Base-by-base conservation (phyloP, 2,888 invertebrate genomes). In the Ophioninae sp. region DNA sequence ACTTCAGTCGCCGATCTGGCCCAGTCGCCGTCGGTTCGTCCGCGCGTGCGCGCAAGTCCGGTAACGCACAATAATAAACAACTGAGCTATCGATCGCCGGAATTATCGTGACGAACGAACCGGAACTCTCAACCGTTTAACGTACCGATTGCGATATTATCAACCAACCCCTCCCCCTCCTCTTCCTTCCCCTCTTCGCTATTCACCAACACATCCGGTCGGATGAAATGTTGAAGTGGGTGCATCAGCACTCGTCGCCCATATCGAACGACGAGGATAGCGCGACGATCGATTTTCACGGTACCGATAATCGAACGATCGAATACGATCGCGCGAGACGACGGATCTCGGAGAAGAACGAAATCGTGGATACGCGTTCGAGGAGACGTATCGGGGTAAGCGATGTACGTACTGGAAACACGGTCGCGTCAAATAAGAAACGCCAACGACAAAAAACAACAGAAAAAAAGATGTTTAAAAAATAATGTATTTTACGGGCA, bases 151-250 rank as follows among this genome's bases (percentile, higher is more conserved):
- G 50, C 13, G 50, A 17, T 17, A 50, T 13, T 17, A n/a, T 17
- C 17, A 17, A 8, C 41, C 6, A 7, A 1, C 41, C 41, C 7
- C 41, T 6, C 41, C 7, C 41, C 41, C 41, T 8, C 41, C 50
- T 17, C 3, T 30, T 30, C 30, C 30, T 3, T 30, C 30, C 3
- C 30, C 30, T 30, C 30, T 30, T 30, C 30, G 30, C 30, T 30
- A 30, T 30, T 30, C 30, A 30, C 30, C 30, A 30, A 30, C 30
- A 30, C 30, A 30, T 30, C 84, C 86, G 86, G 86, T 87, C 85
- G 80, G 83, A 84, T 86, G 88, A 85, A 88, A 92, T 92, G 92
- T 89, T 92, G 89, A 92, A 92, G 91, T 92, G 92, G 91, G 91
- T 91, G 75, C 91, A 91, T 87, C 91, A 91, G 87, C 91, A 91